Evolutionary conservation across 2,888 invertebrate genomes (phyloP).

Genomic region (Lasioglossum morio): DNA sequence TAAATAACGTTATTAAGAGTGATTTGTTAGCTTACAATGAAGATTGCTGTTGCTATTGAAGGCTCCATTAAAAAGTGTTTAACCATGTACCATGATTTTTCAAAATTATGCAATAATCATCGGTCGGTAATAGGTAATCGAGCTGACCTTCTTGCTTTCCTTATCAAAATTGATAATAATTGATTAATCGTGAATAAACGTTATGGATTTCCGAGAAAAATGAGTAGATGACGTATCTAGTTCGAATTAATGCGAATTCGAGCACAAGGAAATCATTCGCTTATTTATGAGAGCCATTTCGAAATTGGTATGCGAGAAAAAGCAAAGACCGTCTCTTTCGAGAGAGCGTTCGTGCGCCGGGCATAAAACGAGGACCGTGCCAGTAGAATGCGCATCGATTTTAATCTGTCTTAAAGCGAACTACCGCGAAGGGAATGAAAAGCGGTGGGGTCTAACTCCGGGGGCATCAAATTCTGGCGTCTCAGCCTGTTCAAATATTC

Average conservation of each 20-base stretch:
- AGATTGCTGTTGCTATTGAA: too few species aligned
- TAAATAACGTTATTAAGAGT: too few species aligned
- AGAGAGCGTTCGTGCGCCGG: neutral
- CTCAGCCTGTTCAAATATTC: constrained; percentile 15
- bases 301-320: neutral
- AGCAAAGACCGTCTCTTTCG: neutral
- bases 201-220: neutral
- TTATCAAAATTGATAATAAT: too few species aligned
- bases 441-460: neutral
- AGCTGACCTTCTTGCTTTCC: too few species aligned
- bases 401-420: constrained; percentile 11
- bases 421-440: neutral
- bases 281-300: neutral
- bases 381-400: neutral
- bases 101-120: too few species aligned
- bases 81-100: too few species aligned
- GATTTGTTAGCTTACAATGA: too few species aligned
- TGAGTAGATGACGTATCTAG: neutral
- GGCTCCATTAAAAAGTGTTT: too few species aligned
- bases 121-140: too few species aligned
- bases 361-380: neutral
- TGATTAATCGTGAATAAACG: too few species aligned
- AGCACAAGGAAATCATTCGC: neutral
- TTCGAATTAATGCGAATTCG: neutral
- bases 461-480: constrained; percentile 13